phyloP scores from a whole-genome alignment of 2,888 invertebrate species.

The Malachius bipustulatus region DNA sequence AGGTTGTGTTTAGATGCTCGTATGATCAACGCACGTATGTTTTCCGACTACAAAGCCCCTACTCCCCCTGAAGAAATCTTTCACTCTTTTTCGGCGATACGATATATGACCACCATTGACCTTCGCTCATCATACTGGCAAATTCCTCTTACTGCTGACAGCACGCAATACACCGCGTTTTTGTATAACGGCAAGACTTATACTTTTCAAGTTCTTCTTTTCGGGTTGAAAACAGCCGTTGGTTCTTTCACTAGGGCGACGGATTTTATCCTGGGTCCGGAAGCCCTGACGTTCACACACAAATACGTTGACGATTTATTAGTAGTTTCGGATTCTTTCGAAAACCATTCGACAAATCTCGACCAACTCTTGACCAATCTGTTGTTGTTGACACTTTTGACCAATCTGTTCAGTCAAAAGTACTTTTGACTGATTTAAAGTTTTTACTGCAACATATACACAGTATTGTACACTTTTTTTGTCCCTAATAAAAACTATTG shows the following conservation, averaged over 20 bases:
- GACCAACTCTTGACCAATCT: slow-evolving; percentile 16
- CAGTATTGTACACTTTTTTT: too few species aligned
- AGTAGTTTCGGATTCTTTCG: slow-evolving; percentile 19
- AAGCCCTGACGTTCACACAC: slow-evolving; percentile 19
- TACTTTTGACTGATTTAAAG: too few species aligned
- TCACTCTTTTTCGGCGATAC: slow-evolving; percentile 10
- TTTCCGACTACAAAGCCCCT: slow-evolving; percentile 23
- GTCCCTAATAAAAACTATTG: too few species aligned
- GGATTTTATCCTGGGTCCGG: slow-evolving; percentile 20
- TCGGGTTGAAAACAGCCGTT: slow-evolving; percentile 23
- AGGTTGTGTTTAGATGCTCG: slow-evolving; percentile 27
- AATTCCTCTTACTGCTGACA: slow-evolving; percentile 14
- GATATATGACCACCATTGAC: slow-evolving; percentile 16
- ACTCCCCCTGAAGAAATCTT: slow-evolving; percentile 17
- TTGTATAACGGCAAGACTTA: slow-evolving; percentile 19
- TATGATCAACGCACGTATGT: slow-evolving; percentile 23
- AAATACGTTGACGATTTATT: slow-evolving; percentile 27
- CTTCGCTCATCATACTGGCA: slow-evolving; percentile 17
- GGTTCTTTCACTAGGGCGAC: slow-evolving; percentile 17
- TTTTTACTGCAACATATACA: too few species aligned
- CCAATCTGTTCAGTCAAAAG: too few species aligned
- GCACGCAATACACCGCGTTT: slow-evolving; percentile 17
- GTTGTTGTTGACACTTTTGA: too few species aligned
- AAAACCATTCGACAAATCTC: slow-evolving; percentile 19
- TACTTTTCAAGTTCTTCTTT: slow-evolving; percentile 24